These are phyloP conservation scores for Melanchra persicariae DNA, from an alignment of 2,888 invertebrate genomes.

Conservation along the genomic window DNA sequence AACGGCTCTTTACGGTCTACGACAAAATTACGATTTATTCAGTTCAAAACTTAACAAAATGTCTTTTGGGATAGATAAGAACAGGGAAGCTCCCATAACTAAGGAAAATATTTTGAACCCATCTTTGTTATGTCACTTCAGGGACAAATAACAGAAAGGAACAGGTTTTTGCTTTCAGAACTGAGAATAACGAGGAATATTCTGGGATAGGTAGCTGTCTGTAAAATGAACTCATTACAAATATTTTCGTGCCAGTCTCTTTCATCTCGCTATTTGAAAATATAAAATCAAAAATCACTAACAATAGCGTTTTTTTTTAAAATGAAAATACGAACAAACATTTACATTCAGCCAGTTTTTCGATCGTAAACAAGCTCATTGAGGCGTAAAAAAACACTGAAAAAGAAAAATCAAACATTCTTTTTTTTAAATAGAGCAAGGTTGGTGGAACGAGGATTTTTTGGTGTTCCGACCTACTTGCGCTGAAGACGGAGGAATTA, in stretches of 20 bases:
- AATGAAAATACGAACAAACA: conserved; percentile 29
- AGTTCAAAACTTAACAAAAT: conserved; percentile 14
- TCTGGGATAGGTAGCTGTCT: conserved; percentile 22
- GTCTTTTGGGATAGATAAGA: conserved; percentile 33
- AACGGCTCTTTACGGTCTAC: neutral
- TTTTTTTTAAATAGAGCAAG: conserved; percentile 64
- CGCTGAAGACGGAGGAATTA: conserved; percentile 19
- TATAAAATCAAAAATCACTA: neutral
- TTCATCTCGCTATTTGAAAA: conserved; percentile 9
- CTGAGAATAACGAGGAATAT: conserved; percentile 9
- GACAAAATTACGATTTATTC: conserved; percentile 15
- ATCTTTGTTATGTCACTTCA: conserved; percentile 33
- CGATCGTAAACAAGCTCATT: conserved; percentile 59
- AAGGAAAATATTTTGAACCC: conserved; percentile 23
- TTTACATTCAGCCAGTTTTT: conserved; percentile 48
- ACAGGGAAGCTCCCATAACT: neutral
- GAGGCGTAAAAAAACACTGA: conserved; percentile 43
- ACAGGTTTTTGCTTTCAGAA: conserved; percentile 41
- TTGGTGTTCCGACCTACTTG: conserved; percentile 43
- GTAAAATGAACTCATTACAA: conserved; percentile 13
- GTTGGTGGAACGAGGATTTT: conserved; percentile 41
- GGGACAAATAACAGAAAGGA: conserved; percentile 41
- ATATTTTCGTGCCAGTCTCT: conserved; percentile 13
- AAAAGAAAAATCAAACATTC: conserved; percentile 38
- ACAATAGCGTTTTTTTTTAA: conserved; percentile 17